phyloP scores from a whole-genome alignment of 2,797 vertebrate species.

The Lophius americanus region DNA sequence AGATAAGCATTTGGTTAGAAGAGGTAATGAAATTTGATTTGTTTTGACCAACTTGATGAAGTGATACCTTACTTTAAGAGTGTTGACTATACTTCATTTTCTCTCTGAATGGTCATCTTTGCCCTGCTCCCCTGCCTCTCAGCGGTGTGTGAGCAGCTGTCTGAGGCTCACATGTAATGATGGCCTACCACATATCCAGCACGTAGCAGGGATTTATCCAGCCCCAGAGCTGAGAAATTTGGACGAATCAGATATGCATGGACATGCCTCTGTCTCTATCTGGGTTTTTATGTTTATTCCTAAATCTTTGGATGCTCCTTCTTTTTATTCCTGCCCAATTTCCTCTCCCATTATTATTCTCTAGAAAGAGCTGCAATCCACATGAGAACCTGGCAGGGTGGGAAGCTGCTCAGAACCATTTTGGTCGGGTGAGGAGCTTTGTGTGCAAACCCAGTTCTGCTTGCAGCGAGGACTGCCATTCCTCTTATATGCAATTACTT shows the following conservation, averaged over 20 bases:
- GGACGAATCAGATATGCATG: slow-evolving; percentile 65
- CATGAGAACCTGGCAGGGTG: slow-evolving; percentile 39
- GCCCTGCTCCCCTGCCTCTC: slow-evolving; percentile 45
- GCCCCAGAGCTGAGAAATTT: slow-evolving; percentile 63
- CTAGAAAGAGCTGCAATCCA: slow-evolving; percentile 30
- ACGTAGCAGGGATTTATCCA: slow-evolving; percentile 67
- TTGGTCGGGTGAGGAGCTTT: slow-evolving; percentile 41
- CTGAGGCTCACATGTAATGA: slow-evolving; percentile 43
- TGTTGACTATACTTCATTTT: slow-evolving; percentile 17
- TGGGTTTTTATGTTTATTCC: slow-evolving; percentile 40
- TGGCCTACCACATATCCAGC: slow-evolving; percentile 47
- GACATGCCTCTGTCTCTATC: slow-evolving; percentile 52
- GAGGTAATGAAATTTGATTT: slow-evolving; percentile 18
- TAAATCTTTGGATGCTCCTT: slow-evolving; percentile 26
- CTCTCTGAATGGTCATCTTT: slow-evolving; percentile 38
- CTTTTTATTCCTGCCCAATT: slow-evolving; percentile 49
- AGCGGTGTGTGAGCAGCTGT: slow-evolving; percentile 62
- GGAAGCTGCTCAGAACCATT: slow-evolving; percentile 50
- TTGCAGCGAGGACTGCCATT: slow-evolving; percentile 29
- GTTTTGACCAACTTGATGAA: not conserved
- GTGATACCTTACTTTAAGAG: slow-evolving; percentile 30
- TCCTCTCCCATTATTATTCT: slow-evolving; percentile 51
- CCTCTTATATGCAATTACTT: slow-evolving; percentile 58
- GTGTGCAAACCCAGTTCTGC: slow-evolving; percentile 15
- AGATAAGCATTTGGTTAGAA: slow-evolving; percentile 40